These are phyloP conservation scores for Cervus canadensis DNA, from an alignment of 2,113 vertebrate species.

Conservation along the genomic window DNA sequence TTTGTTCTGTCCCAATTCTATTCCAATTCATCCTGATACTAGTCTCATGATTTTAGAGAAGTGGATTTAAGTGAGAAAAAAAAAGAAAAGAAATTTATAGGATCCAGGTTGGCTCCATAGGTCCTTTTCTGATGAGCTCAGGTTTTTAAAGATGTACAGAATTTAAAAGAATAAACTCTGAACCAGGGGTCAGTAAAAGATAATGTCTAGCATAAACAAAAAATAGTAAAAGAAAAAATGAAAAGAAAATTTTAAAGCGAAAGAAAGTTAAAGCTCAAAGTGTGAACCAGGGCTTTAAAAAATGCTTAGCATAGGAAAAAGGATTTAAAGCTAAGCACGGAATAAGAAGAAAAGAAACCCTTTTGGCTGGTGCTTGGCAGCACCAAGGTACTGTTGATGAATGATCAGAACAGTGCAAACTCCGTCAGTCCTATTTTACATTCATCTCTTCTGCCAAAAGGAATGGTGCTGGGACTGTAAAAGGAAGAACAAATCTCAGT, in stretches of 20 bases:
- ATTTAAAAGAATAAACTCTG: not conserved
- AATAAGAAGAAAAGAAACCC: conserved; percentile 37
- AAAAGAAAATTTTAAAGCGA: not conserved
- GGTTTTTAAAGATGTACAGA: not conserved
- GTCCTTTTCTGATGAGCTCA: not conserved
- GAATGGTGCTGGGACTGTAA: not conserved
- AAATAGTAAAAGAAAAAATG: not conserved
- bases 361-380: conserved; percentile 37
- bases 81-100: not conserved
- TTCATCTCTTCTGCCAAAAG: conserved; percentile 56
- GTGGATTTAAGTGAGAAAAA: not conserved
- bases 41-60: not conserved
- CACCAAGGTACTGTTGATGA: conserved; percentile 39
- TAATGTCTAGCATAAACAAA: not conserved
- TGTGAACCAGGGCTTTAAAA: not conserved
- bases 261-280: conserved; percentile 5
- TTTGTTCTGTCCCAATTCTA: not conserved
- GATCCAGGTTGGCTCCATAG: not conserved
- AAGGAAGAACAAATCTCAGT: conserved; percentile 41
- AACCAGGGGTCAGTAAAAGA: not conserved
- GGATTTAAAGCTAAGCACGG: not conserved
- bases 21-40: not conserved
- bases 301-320: conserved; percentile 24
- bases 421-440: conserved; percentile 38
- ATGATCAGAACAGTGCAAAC: conserved; percentile 13